Percentiles rank a stretch among this genome's conserved stretches.
Evolutionary conservation across 2,888 invertebrate species (phyloP).

Genomic region (Drosophila nr. medialis): DNA sequence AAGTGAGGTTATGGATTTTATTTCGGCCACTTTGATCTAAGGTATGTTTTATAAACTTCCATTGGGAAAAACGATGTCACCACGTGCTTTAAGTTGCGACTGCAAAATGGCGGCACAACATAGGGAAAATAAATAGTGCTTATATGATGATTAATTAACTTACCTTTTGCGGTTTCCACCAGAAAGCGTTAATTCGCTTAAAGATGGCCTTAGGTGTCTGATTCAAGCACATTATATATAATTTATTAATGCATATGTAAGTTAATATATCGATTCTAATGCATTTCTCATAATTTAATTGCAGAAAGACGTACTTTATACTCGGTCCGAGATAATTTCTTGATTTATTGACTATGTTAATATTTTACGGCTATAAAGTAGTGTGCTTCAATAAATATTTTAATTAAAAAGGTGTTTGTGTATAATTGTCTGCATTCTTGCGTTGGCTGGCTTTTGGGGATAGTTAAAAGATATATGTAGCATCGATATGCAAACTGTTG

Average conservation of each 20-base stretch:
- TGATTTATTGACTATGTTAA: not conserved
- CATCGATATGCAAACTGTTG: not conserved
- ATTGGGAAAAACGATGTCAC: not conserved
- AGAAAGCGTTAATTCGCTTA: constrained; percentile 80
- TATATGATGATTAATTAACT: constrained; percentile 80
- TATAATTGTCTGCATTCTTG: not conserved
- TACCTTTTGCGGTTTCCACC: constrained; percentile 86
- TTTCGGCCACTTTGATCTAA: not conserved
- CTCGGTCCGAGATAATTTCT: not conserved
- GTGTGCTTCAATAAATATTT: constrained; percentile 5
- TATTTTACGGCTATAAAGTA: not conserved
- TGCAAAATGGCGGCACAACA: constrained; percentile 26
- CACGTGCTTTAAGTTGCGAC: constrained; percentile 34
- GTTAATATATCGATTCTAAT: not conserved
- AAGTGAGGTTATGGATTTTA: constrained; percentile 40
- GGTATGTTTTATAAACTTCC: constrained; percentile 24
- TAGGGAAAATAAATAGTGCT: constrained; percentile 10
- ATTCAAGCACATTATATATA: constrained; percentile 40
- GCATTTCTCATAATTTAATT: constrained; percentile 1
- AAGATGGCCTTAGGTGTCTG: constrained; percentile 84
- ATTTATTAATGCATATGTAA: not conserved
- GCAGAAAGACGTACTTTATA: not conserved
- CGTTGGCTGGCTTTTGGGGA: not conserved
- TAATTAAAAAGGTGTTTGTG: not conserved
- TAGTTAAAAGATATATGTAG: not conserved